Evolutionary conservation across 2,888 invertebrate genomes (phyloP), one percentile per base, ranked within the genome.

Genomic region (Drosophila neoperkinsi): DNA sequence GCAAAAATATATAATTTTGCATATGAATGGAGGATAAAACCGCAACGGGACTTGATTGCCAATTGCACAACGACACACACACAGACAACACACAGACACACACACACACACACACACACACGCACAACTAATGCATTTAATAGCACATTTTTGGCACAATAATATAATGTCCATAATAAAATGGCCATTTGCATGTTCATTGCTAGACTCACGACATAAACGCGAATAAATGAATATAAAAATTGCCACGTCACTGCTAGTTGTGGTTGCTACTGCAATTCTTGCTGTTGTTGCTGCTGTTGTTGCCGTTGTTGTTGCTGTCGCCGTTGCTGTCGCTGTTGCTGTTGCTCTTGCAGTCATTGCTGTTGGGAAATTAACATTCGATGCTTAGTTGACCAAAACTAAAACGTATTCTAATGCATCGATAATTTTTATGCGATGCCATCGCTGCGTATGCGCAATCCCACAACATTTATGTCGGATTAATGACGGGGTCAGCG

Each of bases 151-250:
- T 84, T 77, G 80, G 66, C 77, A 58, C 69, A 86, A 87, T 82
- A 86, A 84, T 71, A 88, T 84, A 82, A 88, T 90, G 84, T 84
- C 84, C 77, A 88, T 79, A 88, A 86, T 88, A 86, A 90, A 88
- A 90, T 69, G 86, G 58, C 67, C 78, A 90, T 90, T 87, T 88
- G 79, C 80, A 79, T 88, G 81, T 88, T 82, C 85, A 82, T 83
- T 82, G 83, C 65, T 57, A 49, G 53, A 46, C 28, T 41, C 36
- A 28, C 58, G 61, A 69, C 76, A 73, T 68, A 81, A 81, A 74
- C 74, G 74, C 73, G 71, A 73, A 79, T 73, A 81, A 82, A 77
- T 82, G 75, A 66, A 71, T 67, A 71, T 58, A 62, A 78, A 80
- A 75, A 78, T 58, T 52, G 66, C 74, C 51, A 55, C 53, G 59